These are phyloP conservation scores for Lutjanus erythropterus DNA, from an alignment of 2,113 vertebrate genomes.

Conservation along the genomic window DNA sequence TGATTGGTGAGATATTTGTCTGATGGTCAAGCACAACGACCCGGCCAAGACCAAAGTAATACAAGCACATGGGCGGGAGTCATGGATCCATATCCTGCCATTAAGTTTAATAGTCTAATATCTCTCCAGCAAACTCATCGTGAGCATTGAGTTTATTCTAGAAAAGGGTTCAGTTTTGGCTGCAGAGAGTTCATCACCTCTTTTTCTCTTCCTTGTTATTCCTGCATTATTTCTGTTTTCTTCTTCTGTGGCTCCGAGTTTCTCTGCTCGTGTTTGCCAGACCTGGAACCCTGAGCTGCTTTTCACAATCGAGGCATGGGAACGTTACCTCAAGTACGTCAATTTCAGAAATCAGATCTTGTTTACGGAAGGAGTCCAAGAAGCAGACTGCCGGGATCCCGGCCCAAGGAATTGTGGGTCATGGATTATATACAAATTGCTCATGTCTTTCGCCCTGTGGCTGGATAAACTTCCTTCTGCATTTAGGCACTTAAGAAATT, in stretches of 20 bases:
- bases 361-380: conserved; percentile 65
- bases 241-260: conserved; percentile 31
- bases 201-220: conserved; percentile 2
- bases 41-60: conserved; percentile 41
- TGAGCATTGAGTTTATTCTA: conserved; percentile 17
- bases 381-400: conserved; percentile 66
- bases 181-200: neutral
- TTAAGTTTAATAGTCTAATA: conserved; percentile 57
- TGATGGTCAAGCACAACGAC: conserved; percentile 29
- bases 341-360: conserved; percentile 75
- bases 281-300: conserved; percentile 48
- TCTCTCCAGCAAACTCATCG: conserved; percentile 11
- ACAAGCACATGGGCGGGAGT: conserved; percentile 31
- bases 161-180: conserved; percentile 14
- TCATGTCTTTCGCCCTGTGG: conserved; percentile 52
- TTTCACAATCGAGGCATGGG: conserved; percentile 53
- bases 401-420: conserved; percentile 56
- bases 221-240: conserved; percentile 25
- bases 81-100: conserved; percentile 46
- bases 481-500: conserved; percentile 14
- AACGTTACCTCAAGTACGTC: conserved; percentile 68
- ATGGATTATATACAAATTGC: conserved; percentile 57
- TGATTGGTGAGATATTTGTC: conserved; percentile 19
- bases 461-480: conserved; percentile 22
- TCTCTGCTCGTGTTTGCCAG: conserved; percentile 52